These are phyloP conservation scores for Botia kubotai DNA, from an alignment of 2,797 vertebrate genomes.

Conservation along the genomic window DNA sequence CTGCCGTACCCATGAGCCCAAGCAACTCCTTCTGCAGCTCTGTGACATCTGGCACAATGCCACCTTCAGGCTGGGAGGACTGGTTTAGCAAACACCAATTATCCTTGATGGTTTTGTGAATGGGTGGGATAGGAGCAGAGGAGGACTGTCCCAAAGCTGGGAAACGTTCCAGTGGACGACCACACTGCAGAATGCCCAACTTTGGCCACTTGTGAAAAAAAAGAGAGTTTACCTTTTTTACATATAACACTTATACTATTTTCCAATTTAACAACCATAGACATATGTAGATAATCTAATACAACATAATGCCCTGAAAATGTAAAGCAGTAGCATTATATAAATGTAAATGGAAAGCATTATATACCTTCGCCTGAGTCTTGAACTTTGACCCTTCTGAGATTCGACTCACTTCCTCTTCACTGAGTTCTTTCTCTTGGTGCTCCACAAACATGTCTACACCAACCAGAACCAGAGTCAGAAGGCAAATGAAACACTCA, in stretches of 20 bases:
- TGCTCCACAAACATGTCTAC: constrained; percentile 89
- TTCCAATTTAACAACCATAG: background rate
- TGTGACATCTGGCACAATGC: constrained; percentile 68
- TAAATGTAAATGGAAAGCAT: too few relatives aligned
- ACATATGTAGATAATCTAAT: background rate
- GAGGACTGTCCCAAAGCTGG: constrained; percentile 71
- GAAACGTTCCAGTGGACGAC: constrained; percentile 75
- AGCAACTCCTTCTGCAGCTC: constrained; percentile 89
- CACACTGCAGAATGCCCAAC: constrained; percentile 82
- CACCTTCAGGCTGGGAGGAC: constrained; percentile 61
- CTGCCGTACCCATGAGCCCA: constrained; percentile 79
- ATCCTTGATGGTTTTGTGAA: constrained; percentile 85
- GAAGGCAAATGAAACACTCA: background rate
- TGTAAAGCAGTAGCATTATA: background rate
- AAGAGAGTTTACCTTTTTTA: background rate
- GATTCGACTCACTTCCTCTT: constrained; percentile 84
- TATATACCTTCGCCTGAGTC: constrained; percentile 81
- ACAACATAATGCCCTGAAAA: background rate
- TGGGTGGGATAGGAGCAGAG: constrained; percentile 74
- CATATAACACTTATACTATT: background rate
- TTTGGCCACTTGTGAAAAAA: constrained; percentile 82
- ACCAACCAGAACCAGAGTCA: constrained; percentile 9
- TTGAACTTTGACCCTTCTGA: constrained; percentile 75
- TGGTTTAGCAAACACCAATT: constrained; percentile 82
- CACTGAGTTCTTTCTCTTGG: constrained; percentile 82